phyloP scores from a whole-genome alignment of 2,113 vertebrate species.

The Laticauda colubrina region DNA sequence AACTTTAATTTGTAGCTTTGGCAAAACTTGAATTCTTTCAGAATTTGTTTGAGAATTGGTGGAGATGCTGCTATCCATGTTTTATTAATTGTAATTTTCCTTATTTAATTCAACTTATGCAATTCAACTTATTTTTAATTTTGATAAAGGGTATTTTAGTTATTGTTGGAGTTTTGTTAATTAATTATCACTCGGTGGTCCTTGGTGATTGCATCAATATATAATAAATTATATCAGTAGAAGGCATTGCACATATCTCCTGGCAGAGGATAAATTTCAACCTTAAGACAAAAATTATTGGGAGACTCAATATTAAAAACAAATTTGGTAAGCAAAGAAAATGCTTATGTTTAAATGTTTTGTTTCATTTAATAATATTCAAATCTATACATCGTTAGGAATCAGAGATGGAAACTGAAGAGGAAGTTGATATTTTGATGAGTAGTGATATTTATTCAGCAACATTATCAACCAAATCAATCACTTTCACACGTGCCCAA shows the following conservation, averaged over 20 bases:
- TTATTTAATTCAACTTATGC: no score
- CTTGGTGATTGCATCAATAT: neutral
- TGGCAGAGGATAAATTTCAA: neutral
- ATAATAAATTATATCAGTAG: neutral
- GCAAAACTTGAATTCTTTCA: neutral
- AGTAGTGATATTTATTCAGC: slow-evolving; percentile 98
- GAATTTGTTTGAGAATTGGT: neutral
- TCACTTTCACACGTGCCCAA: slow-evolving; percentile 93
- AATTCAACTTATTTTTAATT: neutral
- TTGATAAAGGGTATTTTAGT: neutral
- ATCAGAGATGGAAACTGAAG: slow-evolving; percentile 97
- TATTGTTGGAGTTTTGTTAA: neutral
- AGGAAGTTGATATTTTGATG: slow-evolving; percentile 99
- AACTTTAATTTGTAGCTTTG: neutral
- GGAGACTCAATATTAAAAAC: neutral
- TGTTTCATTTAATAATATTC: neutral
- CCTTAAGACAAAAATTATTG: neutral
- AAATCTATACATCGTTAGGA: slow-evolving; percentile 73
- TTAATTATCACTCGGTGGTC: neutral
- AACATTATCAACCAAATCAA: slow-evolving; percentile 97
- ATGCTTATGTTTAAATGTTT: neutral
- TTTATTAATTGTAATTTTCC: neutral
- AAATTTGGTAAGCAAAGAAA: neutral
- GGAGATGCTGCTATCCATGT: neutral
- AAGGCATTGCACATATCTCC: neutral